Conservation (phyloP, 2,797 vertebrate species). For the Stomatorhinus walkeri region DNA sequence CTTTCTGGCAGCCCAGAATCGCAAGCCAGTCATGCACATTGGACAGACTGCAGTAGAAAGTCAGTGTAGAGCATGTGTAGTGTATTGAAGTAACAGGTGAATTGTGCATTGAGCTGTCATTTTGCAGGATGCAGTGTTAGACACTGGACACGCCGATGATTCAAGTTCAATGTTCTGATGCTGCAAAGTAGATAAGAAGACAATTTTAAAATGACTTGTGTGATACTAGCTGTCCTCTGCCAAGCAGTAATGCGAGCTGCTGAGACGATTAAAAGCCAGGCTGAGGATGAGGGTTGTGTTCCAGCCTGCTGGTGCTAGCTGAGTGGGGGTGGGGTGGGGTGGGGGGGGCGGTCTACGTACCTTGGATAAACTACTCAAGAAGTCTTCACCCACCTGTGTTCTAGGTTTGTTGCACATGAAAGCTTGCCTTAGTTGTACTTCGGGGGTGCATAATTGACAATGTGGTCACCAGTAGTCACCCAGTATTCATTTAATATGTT, state of each 20-base stretch:
- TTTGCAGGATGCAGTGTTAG: neutral
- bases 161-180: neutral
- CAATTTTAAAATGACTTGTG: neutral
- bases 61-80: neutral
- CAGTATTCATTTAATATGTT: neutral
- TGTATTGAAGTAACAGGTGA: neutral
- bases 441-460: neutral
- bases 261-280: neutral
- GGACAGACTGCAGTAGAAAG: neutral
- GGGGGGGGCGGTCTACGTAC: neutral
- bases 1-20: neutral
- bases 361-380: neutral
- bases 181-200: neutral
- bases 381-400: neutral
- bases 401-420: neutral
- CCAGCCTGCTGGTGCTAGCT: neutral
- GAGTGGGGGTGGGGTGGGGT: neutral
- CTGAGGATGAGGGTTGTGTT: neutral
- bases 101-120: neutral
- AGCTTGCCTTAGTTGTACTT: neutral
- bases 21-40: neutral
- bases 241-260: neutral
- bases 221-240: neutral
- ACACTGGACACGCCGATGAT: neutral
- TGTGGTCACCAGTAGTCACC: neutral